Percentiles rank a stretch among this genome's conserved stretches.
These are phyloP conservation scores for Acleris literana DNA, from an alignment of 2,888 invertebrate genomes.

Conservation along the genomic window DNA sequence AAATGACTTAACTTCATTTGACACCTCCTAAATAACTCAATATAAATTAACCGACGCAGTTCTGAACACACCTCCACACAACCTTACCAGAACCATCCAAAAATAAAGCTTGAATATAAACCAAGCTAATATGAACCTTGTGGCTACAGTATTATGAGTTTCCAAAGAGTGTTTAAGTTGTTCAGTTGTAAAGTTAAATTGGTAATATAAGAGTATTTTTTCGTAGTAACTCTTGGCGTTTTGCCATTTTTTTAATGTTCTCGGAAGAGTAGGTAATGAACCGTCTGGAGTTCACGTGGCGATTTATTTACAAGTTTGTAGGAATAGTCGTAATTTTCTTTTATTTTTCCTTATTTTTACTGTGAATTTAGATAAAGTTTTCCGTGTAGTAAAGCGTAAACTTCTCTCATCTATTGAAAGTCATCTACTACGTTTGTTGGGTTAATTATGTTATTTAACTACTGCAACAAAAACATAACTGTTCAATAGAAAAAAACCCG, in stretches of 20 bases:
- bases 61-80: slow-evolving; percentile 29
- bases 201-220: slow-evolving; percentile 5
- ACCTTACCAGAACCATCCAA: background rate
- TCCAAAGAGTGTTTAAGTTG: background rate
- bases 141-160: background rate
- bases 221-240: slow-evolving; percentile 28
- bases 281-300: slow-evolving; percentile 7
- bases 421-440: no score
- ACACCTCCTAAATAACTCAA: slow-evolving; percentile 29
- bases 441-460: no score
- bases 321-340: slow-evolving; percentile 10
- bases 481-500: no score
- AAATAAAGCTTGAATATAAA: background rate
- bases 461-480: no score
- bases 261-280: slow-evolving; percentile 34
- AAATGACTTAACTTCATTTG: slow-evolving; percentile 25
- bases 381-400: background rate
- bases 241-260: slow-evolving; percentile 24
- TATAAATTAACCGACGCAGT: slow-evolving; percentile 25
- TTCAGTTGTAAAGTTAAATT: background rate
- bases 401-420: background rate
- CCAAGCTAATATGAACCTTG: background rate
- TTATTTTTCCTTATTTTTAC: slow-evolving; percentile 18
- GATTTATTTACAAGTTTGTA: slow-evolving; percentile 24
- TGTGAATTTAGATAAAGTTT: background rate